These are phyloP conservation scores for Sardina pilchardus DNA, from an alignment of 2,113 vertebrate species.

Conservation along the genomic window DNA sequence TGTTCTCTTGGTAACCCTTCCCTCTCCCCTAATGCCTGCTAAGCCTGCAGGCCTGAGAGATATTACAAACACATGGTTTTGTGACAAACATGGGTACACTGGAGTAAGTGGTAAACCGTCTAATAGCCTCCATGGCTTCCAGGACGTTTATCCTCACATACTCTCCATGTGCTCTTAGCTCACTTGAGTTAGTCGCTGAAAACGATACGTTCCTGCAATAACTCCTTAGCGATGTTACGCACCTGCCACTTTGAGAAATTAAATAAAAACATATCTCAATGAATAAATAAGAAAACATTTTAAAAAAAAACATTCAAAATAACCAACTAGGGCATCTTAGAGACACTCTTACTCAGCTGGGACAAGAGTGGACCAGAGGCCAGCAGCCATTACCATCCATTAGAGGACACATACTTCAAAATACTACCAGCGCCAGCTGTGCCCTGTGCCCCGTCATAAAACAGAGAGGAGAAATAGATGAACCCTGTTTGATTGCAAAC, in stretches of 20 bases:
- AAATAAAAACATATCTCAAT: neutral
- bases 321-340: constrained; percentile 22
- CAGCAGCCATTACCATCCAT: neutral
- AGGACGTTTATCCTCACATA: neutral
- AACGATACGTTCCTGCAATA: too few species aligned
- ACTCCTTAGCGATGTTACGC: neutral
- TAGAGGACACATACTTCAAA: neutral
- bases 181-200: neutral
- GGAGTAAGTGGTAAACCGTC: too few species aligned
- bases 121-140: too few species aligned
- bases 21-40: too few species aligned
- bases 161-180: constrained; percentile 21
- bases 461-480: neutral
- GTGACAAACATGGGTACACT: too few species aligned
- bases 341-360: constrained; percentile 24
- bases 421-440: neutral
- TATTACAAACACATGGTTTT: too few species aligned
- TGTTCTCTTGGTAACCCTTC: too few species aligned
- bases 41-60: too few species aligned
- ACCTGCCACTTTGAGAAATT: constrained; percentile 1
- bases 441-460: neutral
- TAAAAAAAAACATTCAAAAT: neutral
- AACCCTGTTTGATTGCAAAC: neutral
- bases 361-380: neutral
- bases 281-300: constrained; percentile 6